phyloP scores from a whole-genome alignment of 2,888 invertebrate species.

The Scrobipalpa costella region DNA sequence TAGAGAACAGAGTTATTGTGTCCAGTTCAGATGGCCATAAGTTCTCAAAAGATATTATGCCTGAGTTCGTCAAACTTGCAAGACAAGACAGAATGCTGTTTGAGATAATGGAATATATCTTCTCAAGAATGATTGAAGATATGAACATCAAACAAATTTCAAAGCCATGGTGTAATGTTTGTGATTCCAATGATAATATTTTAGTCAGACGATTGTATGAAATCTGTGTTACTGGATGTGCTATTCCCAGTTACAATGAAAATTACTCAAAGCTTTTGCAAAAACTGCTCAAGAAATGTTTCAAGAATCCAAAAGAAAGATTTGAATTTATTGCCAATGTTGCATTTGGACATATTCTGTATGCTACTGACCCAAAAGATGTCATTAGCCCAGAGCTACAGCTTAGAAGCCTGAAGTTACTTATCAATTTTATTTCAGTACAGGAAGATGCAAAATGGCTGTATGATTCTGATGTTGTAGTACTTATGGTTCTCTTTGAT shows the following conservation, averaged over 20 bases:
- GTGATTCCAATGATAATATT: conserved; percentile 57
- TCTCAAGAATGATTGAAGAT: conserved; percentile 73
- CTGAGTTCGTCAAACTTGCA: conserved; percentile 59
- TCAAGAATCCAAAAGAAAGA: conserved; percentile 66
- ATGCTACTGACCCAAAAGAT: conserved; percentile 65
- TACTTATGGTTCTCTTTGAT: conserved; percentile 79
- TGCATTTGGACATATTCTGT: conserved; percentile 72
- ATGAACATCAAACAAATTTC: conserved; percentile 62
- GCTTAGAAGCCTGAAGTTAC: conserved; percentile 72
- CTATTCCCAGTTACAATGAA: conserved; percentile 58
- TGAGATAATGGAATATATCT: conserved; percentile 78
- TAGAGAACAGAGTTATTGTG: conserved; percentile 60
- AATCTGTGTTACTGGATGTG: conserved; percentile 74
- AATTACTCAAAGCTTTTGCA: conserved; percentile 66
- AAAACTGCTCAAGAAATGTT: conserved; percentile 70
- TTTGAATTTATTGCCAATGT: conserved; percentile 82
- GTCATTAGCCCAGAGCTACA: conserved; percentile 75
- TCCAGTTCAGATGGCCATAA: conserved; percentile 48
- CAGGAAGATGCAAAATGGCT: conserved; percentile 59
- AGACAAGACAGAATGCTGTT: conserved; percentile 75
- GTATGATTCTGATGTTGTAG: conserved; percentile 67
- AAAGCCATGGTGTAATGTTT: conserved; percentile 72
- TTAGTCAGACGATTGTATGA: conserved; percentile 70
- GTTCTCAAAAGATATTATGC: conserved; percentile 56
- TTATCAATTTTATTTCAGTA: conserved; percentile 55